Conservation (phyloP, 2,797 vertebrate genomes). For the Agapornis canus region DNA sequence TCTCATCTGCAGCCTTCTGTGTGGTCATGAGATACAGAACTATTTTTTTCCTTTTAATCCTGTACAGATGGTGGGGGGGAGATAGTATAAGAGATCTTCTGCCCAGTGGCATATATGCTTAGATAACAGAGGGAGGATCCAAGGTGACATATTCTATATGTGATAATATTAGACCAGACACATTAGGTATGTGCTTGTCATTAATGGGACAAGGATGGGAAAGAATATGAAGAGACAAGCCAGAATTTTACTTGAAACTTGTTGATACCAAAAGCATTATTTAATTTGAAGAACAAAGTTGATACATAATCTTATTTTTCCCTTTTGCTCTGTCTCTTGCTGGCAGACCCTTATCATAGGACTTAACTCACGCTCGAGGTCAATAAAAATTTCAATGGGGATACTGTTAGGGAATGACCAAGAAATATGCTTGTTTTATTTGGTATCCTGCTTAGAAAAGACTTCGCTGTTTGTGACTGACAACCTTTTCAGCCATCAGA, state of each 20-base stretch:
- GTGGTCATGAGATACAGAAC: background rate
- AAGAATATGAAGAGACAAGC: background rate
- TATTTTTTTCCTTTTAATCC: background rate
- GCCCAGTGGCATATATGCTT: background rate
- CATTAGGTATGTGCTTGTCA: background rate
- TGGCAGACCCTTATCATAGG: background rate
- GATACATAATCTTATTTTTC: background rate
- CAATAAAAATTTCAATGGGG: background rate
- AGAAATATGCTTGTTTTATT: background rate
- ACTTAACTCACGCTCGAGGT: background rate
- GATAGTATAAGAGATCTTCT: background rate
- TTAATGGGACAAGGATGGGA: background rate
- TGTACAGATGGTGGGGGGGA: background rate
- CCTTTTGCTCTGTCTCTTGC: background rate
- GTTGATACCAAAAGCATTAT: background rate
- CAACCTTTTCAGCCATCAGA: constrained; percentile 28
- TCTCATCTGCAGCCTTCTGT: background rate
- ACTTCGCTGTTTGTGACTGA: background rate
- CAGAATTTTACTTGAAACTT: background rate
- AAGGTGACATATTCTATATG: background rate
- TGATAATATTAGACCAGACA: background rate
- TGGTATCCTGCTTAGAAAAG: background rate
- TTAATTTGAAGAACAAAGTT: constrained; percentile 1
- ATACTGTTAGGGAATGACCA: background rate
- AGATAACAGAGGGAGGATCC: background rate